Conservation (phyloP, 2,113 vertebrate genomes). For the Anas platyrhynchos region DNA sequence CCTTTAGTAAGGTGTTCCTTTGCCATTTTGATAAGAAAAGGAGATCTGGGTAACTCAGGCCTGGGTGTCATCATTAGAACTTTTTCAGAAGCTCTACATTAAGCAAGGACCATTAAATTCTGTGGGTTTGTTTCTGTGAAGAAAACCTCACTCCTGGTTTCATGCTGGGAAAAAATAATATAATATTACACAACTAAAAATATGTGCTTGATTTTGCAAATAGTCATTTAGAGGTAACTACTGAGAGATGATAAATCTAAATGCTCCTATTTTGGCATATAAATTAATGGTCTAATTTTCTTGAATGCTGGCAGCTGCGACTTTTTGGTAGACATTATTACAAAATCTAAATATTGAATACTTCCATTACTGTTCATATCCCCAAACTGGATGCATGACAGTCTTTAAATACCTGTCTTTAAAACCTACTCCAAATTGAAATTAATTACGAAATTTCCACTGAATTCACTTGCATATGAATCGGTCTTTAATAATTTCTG, state of each 20-base stretch:
- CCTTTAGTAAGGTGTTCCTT: background rate
- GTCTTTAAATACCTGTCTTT: background rate
- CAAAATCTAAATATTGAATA: background rate
- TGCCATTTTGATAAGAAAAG: background rate
- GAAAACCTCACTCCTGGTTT: background rate
- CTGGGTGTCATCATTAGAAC: background rate
- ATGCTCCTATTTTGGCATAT: background rate
- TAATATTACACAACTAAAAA: background rate
- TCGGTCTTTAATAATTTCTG: background rate
- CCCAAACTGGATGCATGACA: background rate
- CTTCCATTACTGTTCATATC: conserved; percentile 4
- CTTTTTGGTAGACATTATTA: background rate
- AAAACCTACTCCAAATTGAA: background rate
- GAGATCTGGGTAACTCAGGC: background rate
- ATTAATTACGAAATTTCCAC: background rate
- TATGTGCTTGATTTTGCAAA: conserved; percentile 10
- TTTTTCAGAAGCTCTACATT: background rate
- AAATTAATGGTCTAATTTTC: conserved; percentile 21
- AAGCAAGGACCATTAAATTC: background rate
- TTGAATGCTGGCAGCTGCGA: conserved; percentile 20
- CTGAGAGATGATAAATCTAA: background rate
- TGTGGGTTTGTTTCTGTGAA: background rate
- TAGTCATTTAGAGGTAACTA: background rate
- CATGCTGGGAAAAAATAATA: background rate
- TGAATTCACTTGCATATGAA: background rate